A percentile compares a stretch with the other conserved stretches of the same genome.
phyloP scores from a whole-genome alignment of 2,888 invertebrate species.

The Drosophila emarginata region DNA sequence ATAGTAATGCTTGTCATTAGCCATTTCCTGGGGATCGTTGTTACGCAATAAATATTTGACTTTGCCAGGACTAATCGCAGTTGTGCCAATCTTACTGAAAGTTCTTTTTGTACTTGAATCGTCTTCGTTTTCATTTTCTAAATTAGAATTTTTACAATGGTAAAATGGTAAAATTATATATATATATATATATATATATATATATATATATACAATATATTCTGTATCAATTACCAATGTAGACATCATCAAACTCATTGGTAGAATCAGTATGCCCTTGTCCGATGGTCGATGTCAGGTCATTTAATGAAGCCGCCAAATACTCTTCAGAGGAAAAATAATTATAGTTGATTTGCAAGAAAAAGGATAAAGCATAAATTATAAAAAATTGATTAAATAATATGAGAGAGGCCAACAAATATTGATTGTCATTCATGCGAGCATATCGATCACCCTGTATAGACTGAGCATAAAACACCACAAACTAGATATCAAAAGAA shows the following conservation, averaged over 20 bases:
- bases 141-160: too few species aligned
- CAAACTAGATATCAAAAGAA: conserved; percentile 36
- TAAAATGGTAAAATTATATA: too few species aligned
- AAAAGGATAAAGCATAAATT: conserved; percentile 50
- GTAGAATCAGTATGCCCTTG: too few species aligned
- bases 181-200: too few species aligned
- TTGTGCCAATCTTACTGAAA: too few species aligned
- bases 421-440: conserved; percentile 63
- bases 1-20: neutral
- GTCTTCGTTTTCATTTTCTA: too few species aligned
- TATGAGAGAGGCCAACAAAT: conserved; percentile 56
- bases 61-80: too few species aligned
- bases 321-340: conserved; percentile 29
- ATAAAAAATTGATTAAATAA: conserved; percentile 63
- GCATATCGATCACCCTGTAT: conserved; percentile 63
- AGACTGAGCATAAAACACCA: conserved; percentile 65
- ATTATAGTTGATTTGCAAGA: conserved; percentile 37
- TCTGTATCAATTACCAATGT: too few species aligned
- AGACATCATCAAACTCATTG: too few species aligned
- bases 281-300: neutral
- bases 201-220: too few species aligned
- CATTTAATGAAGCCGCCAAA: neutral
- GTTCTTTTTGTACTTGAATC: too few species aligned
- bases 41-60: too few species aligned
- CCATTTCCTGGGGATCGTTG: neutral